Percentiles rank a stretch among this genome's conserved stretches.
These are phyloP conservation scores for Penaeus indicus DNA, from an alignment of 1,140 invertebrate genomes.

Conservation along the genomic window DNA sequence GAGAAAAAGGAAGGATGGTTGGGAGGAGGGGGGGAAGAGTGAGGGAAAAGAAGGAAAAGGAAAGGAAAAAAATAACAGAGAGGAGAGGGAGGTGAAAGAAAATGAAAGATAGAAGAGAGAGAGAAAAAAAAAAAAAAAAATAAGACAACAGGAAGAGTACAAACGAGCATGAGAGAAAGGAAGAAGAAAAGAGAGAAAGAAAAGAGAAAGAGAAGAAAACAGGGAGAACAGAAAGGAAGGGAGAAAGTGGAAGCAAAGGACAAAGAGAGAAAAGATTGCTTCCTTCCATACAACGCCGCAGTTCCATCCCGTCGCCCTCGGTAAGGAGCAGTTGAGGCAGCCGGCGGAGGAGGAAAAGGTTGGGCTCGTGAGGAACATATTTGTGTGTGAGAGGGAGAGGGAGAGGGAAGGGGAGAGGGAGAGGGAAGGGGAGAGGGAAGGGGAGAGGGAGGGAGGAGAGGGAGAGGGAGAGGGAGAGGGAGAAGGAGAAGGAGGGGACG, in stretches of 20 bases:
- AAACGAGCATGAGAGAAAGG: too few species aligned
- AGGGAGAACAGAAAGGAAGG: too few species aligned
- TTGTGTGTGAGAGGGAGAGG: neutral
- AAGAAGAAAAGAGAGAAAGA: too few species aligned
- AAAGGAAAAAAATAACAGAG: constrained; percentile 1
- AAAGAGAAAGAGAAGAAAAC: too few species aligned
- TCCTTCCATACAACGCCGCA: too few species aligned
- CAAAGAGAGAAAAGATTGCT: too few species aligned
- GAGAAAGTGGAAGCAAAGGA: too few species aligned
- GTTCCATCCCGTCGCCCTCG: neutral
- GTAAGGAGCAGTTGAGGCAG: neutral
- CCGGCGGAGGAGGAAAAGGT: neutral
- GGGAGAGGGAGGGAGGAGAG: neutral
- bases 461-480: too few species aligned
- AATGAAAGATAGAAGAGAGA: neutral
- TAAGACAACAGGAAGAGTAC: too few species aligned
- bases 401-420: neutral
- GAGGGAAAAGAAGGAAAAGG: neutral
- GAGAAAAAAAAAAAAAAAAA: neutral
- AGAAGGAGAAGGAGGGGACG: neutral
- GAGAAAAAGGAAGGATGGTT: neutral
- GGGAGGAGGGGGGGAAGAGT: neutral
- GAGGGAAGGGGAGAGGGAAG: too few species aligned
- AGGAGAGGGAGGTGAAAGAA: neutral
- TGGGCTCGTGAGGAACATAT: neutral